These are phyloP conservation scores for Corydoras maculifer DNA, from an alignment of 2,113 vertebrate genomes.

Conservation along the genomic window DNA sequence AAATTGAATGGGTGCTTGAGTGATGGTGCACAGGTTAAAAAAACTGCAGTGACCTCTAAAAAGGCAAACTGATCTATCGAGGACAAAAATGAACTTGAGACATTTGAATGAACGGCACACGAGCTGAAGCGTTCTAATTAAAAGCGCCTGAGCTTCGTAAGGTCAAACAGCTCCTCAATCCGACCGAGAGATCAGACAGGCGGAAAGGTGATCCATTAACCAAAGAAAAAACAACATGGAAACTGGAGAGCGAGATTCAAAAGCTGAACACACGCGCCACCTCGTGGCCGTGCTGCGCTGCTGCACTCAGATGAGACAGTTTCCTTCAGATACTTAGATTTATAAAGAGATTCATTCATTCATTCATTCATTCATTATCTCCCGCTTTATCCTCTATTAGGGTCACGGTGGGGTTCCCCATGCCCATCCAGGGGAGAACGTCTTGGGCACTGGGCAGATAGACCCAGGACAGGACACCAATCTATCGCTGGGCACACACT, in stretches of 20 bases:
- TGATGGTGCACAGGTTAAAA: slow-evolving; percentile 29
- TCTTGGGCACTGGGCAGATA: no score
- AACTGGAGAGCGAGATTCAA: slow-evolving; percentile 30
- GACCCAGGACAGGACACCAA: no score
- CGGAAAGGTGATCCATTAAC: slow-evolving; percentile 42
- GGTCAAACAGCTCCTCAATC: slow-evolving; percentile 31
- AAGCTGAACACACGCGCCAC: slow-evolving; percentile 34
- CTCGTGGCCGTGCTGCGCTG: slow-evolving; percentile 29
- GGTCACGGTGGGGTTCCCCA: no score
- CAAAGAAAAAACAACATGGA: neutral
- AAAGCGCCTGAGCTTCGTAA: slow-evolving; percentile 33
- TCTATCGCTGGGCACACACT: no score
- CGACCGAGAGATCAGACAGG: slow-evolving; percentile 39
- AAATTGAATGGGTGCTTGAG: slow-evolving; percentile 17
- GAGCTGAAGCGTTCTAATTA: slow-evolving; percentile 42
- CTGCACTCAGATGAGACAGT: neutral
- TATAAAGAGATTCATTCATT: no score
- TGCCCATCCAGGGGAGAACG: no score
- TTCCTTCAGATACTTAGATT: no score
- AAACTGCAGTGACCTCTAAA: slow-evolving; percentile 41
- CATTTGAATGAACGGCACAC: slow-evolving; percentile 39
- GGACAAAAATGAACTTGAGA: slow-evolving; percentile 30
- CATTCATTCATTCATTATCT: no score
- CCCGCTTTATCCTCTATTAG: no score
- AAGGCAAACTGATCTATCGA: slow-evolving; percentile 33